A percentile compares a stretch with the other conserved stretches of the same genome.
These are phyloP conservation scores for Crenichthys baileyi DNA, from an alignment of 2,797 vertebrate species.

Conservation along the genomic window DNA sequence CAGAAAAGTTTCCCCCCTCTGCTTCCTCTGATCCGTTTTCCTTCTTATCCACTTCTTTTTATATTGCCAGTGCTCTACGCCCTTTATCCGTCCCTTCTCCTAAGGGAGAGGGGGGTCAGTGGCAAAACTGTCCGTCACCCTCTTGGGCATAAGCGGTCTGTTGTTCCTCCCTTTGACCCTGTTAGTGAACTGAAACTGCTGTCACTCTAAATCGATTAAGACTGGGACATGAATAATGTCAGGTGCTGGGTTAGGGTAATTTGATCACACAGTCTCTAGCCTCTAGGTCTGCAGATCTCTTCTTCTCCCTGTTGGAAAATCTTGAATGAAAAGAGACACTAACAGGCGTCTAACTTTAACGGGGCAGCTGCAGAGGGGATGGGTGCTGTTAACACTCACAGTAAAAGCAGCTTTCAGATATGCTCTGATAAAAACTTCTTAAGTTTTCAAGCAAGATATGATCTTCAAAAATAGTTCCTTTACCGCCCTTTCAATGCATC, in stretches of 20 bases:
- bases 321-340: conserved; percentile 54
- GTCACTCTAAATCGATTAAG: conserved; percentile 69
- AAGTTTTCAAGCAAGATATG: conserved; percentile 42
- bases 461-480: conserved; percentile 29
- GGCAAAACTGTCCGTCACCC: conserved; percentile 53
- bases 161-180: conserved; percentile 57
- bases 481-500: background rate
- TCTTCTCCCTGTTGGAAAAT: conserved; percentile 25
- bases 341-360: conserved; percentile 43
- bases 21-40: conserved; percentile 24
- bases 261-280: conserved; percentile 44
- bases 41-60: conserved; percentile 16
- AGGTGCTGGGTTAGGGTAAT: conserved; percentile 61
- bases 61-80: background rate
- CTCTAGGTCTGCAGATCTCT: conserved; percentile 17
- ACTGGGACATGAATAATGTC: conserved; percentile 71
- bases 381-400: conserved; percentile 38
- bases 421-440: conserved; percentile 32
- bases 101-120: conserved; percentile 7
- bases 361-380: conserved; percentile 15
- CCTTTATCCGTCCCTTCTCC: background rate
- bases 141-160: conserved; percentile 24
- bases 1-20: conserved; percentile 21
- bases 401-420: conserved; percentile 53
- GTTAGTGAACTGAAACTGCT: conserved; percentile 48